These are phyloP conservation scores for Leptopterna dolabrata DNA, from an alignment of 2,888 invertebrate genomes.

Conservation along the genomic window DNA sequence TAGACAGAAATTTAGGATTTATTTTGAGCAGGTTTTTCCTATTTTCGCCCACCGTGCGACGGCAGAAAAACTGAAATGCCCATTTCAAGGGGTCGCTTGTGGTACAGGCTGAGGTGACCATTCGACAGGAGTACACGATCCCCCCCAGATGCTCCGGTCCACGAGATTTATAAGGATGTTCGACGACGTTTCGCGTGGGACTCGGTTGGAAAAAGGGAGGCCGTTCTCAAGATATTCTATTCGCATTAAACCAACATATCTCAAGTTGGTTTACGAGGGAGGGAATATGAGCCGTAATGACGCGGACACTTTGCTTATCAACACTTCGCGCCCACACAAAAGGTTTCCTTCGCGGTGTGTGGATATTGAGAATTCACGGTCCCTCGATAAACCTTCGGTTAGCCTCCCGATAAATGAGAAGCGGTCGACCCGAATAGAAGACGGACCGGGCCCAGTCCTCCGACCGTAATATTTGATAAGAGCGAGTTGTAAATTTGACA, in stretches of 20 bases:
- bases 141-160: not conserved
- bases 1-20: no score
- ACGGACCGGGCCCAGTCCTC: no score
- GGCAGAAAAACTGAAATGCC: no score
- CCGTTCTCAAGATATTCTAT: not conserved
- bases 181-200: not conserved
- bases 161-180: not conserved
- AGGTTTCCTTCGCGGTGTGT: not conserved
- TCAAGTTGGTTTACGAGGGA: not conserved
- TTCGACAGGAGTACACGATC: no score
- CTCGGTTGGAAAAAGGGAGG: not conserved
- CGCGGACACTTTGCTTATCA: slow-evolving; percentile 3
- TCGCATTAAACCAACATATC: slow-evolving; percentile 5
- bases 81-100: no score
- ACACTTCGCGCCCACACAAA: not conserved
- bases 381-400: not conserved
- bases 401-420: not conserved
- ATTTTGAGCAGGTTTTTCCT: no score
- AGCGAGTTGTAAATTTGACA: no score
- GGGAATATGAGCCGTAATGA: slow-evolving; percentile 9
- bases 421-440: not conserved
- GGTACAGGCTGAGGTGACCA: no score
- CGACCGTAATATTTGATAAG: no score
- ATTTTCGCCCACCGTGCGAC: no score
- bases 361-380: not conserved